Base-by-base conservation (phyloP, 2,888 invertebrate genomes). In the Netelia virgata region DNA sequence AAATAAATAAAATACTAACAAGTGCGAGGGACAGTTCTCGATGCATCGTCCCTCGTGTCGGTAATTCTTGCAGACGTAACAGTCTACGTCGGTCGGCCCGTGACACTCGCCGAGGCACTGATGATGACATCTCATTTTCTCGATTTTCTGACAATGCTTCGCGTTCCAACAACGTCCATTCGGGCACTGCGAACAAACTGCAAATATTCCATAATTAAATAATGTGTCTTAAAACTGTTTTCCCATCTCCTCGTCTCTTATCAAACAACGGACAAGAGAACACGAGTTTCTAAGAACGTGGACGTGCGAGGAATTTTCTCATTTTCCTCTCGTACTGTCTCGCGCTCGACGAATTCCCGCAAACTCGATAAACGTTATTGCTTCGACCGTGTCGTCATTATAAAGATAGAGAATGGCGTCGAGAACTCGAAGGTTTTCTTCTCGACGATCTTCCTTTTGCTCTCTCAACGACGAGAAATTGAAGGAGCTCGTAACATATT, bases 31-130 rank as follows among this genome's bases (percentile, higher is more conserved):
- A 91, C 98, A 98, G 9, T 92, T 88, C 0, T 94, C 89, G 1
- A 96, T 94, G 90, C 97, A 97, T 57, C 90, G 93, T 0, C 95
- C 95, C 61, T 95, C 93, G 91, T 95, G 92, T 3, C 88, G 88
- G 85, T 87, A 95, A 86, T 95, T 92, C 68, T 95, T 95, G 91
- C 98, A 98, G 0, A 96, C 95, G 55, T 95, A 94, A 91, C 98
- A 98, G 16, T 92, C 89, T 0, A 94, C 92, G 61, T 95, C 92
- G 3, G 94, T 91, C 0, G 92, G 89, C 63, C 95, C 94, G 3
- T 89, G 93, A 87, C 98, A 98, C 43, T 98, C 98, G 1, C 97
- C 97, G 6, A 98, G 92, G 91, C 98, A 98, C 91, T 97, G 95
- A 1, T 94, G 91, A 91, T 97, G 96, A 90, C 98, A 98, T 68